phyloP scores from a whole-genome alignment of 2,113 vertebrate genomes.

The Notothenia coriiceps region DNA sequence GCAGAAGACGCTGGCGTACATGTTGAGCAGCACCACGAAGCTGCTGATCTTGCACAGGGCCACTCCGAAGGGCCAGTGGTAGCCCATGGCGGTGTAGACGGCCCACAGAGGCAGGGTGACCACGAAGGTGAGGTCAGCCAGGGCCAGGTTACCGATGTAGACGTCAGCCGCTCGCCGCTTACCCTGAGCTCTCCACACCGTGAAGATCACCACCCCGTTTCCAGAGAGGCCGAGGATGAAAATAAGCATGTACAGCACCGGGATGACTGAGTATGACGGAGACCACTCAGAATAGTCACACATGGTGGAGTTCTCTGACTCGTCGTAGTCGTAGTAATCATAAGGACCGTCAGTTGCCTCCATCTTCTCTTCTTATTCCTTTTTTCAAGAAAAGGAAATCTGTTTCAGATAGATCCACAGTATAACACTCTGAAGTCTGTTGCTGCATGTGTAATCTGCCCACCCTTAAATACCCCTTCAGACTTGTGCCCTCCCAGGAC shows the following conservation, averaged over 20 bases:
- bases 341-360: conserved; percentile 37
- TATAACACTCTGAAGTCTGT: conserved; percentile 54
- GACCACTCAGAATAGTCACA: conserved; percentile 87
- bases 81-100: conserved; percentile 87
- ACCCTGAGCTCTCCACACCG: conserved; percentile 85
- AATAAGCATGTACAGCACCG: conserved; percentile 90
- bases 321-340: conserved; percentile 73
- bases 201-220: conserved; percentile 89
- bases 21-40: conserved; percentile 89
- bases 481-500: conserved; percentile 53
- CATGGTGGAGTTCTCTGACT: conserved; percentile 69
- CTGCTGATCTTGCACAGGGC: conserved; percentile 90
- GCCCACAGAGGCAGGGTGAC: conserved; percentile 90
- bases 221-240: conserved; percentile 90
- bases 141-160: conserved; percentile 89
- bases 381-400: background rate
- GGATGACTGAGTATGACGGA: conserved; percentile 87
- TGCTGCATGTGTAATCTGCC: conserved; percentile 46
- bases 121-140: conserved; percentile 91
- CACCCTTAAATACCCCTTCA: conserved; percentile 73
- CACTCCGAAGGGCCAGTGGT: conserved; percentile 90
- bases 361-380: conserved; percentile 50
- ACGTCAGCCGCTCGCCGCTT: conserved; percentile 85
- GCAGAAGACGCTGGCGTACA: conserved; percentile 92
- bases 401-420: conserved; percentile 29